phyloP scores from a whole-genome alignment of 2,113 vertebrate genomes.

The Ammodytes marinus region DNA sequence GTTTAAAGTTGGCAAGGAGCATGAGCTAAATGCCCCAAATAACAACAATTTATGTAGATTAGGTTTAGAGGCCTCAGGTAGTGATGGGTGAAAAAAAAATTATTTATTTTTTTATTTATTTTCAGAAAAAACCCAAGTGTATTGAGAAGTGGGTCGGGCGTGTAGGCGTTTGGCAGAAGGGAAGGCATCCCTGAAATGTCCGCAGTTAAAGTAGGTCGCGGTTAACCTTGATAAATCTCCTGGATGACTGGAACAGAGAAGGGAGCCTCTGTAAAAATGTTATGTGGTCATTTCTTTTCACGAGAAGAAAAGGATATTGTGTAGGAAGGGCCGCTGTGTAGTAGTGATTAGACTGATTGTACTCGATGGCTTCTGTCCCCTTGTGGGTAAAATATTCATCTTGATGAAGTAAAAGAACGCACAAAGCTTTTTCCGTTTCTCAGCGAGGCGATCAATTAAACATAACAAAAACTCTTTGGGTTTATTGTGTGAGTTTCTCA shows the following conservation, averaged over 20 bases:
- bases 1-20: neutral
- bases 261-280: slow-evolving; percentile 12
- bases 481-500: slow-evolving; percentile 1
- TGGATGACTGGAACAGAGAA: slow-evolving; percentile 20
- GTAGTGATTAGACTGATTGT: slow-evolving; percentile 13
- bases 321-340: neutral
- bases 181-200: slow-evolving; percentile 58
- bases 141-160: slow-evolving; percentile 68
- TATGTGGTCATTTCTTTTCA: slow-evolving; percentile 21
- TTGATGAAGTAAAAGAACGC: neutral
- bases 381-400: slow-evolving; percentile 7
- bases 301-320: neutral
- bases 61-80: slow-evolving; percentile 34
- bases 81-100: slow-evolving; percentile 9
- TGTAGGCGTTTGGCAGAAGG: slow-evolving; percentile 50
- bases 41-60: slow-evolving; percentile 38
- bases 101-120: slow-evolving; percentile 7
- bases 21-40: slow-evolving; percentile 9
- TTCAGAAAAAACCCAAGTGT: slow-evolving; percentile 47
- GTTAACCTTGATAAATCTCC: slow-evolving; percentile 72
- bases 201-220: slow-evolving; percentile 68
- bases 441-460: slow-evolving; percentile 9
- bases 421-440: neutral
- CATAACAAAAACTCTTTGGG: neutral
- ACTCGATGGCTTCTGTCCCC: neutral